These are phyloP conservation scores for Homarus gammarus DNA, from an alignment of 2,888 invertebrate species.

Conservation along the genomic window DNA sequence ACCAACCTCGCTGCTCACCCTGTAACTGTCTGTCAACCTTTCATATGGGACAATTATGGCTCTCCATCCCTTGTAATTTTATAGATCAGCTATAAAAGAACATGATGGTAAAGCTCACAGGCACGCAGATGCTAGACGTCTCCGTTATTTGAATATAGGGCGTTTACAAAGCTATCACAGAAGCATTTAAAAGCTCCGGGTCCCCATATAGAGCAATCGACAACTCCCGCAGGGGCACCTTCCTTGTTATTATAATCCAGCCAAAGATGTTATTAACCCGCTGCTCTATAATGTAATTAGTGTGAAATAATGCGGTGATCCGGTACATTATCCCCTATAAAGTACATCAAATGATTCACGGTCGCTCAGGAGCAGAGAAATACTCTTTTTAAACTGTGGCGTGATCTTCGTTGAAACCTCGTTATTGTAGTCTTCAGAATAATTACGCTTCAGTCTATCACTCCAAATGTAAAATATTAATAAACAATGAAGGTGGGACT, in stretches of 20 bases:
- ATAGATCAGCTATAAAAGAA: neutral
- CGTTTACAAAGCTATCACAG: neutral
- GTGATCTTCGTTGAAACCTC: neutral
- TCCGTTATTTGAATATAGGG: neutral
- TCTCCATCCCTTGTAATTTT: neutral
- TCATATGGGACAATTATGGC: neutral
- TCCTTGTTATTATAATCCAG: neutral
- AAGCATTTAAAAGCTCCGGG: neutral
- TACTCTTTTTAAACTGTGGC: neutral
- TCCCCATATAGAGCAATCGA: neutral
- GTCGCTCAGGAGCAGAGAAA: neutral
- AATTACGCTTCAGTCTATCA: too few relatives aligned
- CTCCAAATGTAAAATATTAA: too few relatives aligned
- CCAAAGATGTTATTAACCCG: neutral
- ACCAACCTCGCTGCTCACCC: neutral
- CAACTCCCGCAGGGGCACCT: neutral
- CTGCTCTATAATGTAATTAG: neutral
- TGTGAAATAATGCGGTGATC: neutral
- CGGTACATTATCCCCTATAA: slow-evolving; percentile 6
- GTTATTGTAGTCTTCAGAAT: neutral
- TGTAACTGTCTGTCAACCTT: neutral
- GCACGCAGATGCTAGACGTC: neutral
- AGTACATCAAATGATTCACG: neutral
- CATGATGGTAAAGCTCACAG: neutral
- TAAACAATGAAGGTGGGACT: too few relatives aligned